Base-by-base conservation (phyloP, 1,140 invertebrate species). In the Dinoponera quadriceps region DNA sequence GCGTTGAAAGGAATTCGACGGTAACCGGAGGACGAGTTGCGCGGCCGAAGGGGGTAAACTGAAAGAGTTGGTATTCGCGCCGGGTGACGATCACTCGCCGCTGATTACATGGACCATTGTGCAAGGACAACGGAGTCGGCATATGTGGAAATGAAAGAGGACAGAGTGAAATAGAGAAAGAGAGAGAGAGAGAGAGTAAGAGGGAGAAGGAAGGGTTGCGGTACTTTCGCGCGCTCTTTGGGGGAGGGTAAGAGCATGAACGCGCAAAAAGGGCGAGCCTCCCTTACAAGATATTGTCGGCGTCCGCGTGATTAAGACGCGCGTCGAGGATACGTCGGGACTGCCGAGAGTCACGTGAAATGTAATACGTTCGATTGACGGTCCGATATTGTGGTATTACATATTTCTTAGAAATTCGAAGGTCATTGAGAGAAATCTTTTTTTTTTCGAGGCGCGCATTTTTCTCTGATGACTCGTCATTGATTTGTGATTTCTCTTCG, bases 21-120 rank as follows among this genome's bases (percentile, higher is more conserved):
- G 25, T 33, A 20, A n/a, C 0, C n/a, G n/a, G 25, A 11, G 29
- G 38, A 57, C 27, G 48, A n/a, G 44, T 44, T 44, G 69, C 63
- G 81, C 27, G 59, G 49, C 57, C 73, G 27, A 62, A 63, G 44
- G 59, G 83, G 57, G 48, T 63, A 60, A 25, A 57, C 44, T 77
- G 73, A 77, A 77, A 77, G 74, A 77, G 74, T 68, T 77, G 74
- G 62, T 77, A 20, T 77, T 68, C 57, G 48, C 85, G 55, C 78
- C 72, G 85, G 75, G 87, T 88, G 85, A 90, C 89, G 88, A 88
- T 90, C 87, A 90, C 89, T 90, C 89, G 87, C 87, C 86, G 87
- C 87, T 90, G 89, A 90, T 90, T 90, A 90, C 89, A 90, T 84
- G 89, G 89, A 75, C 89, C 89, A 90, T 90, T 90, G 87, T 90